These are phyloP conservation scores for Perizoma flavofasciatum DNA, from an alignment of 2,888 invertebrate genomes.

Conservation along the genomic window DNA sequence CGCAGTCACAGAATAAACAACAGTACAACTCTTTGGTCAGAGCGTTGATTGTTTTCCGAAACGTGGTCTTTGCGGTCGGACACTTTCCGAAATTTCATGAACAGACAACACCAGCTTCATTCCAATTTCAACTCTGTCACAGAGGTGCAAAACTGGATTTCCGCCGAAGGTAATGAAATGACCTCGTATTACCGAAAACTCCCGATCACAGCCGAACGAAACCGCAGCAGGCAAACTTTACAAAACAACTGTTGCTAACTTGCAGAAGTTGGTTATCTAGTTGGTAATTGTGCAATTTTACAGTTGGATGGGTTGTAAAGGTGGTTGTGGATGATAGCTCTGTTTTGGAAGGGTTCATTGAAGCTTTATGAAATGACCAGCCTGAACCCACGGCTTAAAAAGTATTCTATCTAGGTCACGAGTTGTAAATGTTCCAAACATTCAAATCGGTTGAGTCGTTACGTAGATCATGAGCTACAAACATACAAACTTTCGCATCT, in stretches of 20 bases:
- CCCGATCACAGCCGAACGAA: conserved; percentile 15
- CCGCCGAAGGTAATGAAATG: background rate
- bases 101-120: conserved; percentile 10
- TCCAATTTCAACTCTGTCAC: conserved; percentile 1
- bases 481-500: too few species aligned
- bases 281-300: conserved; percentile 35
- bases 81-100: conserved; percentile 45
- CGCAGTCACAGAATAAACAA: conserved; percentile 32
- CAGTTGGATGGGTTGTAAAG: conserved; percentile 19
- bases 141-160: conserved; percentile 10
- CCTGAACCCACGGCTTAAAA: too few species aligned
- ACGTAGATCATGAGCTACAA: too few species aligned
- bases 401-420: too few species aligned
- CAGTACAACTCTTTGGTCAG: conserved; percentile 47
- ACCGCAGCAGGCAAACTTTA: conserved; percentile 24
- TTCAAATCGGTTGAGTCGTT: too few species aligned
- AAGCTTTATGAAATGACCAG: too few species aligned
- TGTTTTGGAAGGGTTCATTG: too few species aligned
- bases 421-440: too few species aligned
- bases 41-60: conserved; percentile 68
- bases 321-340: conserved; percentile 15
- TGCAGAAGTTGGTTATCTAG: conserved; percentile 38
- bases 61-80: conserved; percentile 58
- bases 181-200: conserved; percentile 15
- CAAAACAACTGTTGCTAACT: conserved; percentile 47